Conservation (phyloP, 2,888 invertebrate genomes). For the Diogma glabrata region DNA sequence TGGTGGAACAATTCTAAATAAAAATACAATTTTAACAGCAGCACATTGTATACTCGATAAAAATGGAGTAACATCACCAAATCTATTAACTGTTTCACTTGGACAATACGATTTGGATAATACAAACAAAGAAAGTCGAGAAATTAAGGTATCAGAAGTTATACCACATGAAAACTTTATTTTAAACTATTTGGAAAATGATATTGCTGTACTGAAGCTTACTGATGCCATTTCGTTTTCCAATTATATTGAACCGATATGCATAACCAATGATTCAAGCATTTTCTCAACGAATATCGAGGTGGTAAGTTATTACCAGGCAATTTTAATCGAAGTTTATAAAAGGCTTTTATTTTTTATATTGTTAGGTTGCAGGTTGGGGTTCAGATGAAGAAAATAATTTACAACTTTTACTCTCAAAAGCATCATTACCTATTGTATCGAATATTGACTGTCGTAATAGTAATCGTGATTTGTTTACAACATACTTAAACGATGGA, state of each 20-base stretch:
- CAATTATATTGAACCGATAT: constrained; percentile 1
- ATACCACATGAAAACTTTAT: not conserved
- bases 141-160: not conserved
- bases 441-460: not conserved
- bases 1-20: not conserved
- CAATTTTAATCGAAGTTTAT: no score
- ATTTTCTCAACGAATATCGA: not conserved
- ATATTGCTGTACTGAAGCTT: not conserved
- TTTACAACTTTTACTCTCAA: not conserved
- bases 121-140: not conserved
- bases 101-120: not conserved
- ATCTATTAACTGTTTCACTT: not conserved
- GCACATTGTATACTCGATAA: not conserved
- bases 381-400: not conserved
- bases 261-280: not conserved
- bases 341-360: no score
- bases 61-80: not conserved
- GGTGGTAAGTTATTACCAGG: no score
- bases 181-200: constrained; percentile 3
- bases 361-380: constrained; percentile 1
- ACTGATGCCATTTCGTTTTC: not conserved
- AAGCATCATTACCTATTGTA: not conserved
- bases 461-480: not conserved
- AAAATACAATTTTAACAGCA: not conserved
- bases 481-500: not conserved